phyloP scores from a whole-genome alignment of 2,113 vertebrate genomes.

The Paramormyrops kingsleyae region DNA sequence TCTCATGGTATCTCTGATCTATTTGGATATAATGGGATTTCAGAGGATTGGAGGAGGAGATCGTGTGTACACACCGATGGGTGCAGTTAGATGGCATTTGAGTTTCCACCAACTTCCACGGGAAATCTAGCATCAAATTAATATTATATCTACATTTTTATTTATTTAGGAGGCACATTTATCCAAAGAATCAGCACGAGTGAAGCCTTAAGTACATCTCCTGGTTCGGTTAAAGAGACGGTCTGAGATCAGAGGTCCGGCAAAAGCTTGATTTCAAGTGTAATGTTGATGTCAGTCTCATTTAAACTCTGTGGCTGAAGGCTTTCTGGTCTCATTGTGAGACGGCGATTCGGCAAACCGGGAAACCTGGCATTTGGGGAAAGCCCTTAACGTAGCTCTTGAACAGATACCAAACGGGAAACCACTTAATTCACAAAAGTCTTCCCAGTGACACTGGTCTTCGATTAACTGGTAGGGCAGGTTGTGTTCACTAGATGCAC shows the following conservation, averaged over 20 bases:
- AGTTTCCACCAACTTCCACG: background rate
- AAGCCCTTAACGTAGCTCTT: background rate
- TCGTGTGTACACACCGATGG: background rate
- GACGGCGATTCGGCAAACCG: background rate
- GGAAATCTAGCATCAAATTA: background rate
- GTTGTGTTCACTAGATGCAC: background rate
- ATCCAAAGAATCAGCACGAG: background rate
- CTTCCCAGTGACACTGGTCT: background rate
- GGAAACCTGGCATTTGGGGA: background rate
- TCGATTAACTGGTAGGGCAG: background rate
- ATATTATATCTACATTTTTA: background rate
- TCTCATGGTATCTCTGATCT: background rate
- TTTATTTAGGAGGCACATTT: background rate
- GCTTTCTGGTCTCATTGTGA: background rate
- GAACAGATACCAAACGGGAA: background rate
- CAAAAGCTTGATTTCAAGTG: background rate
- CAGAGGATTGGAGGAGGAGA: background rate
- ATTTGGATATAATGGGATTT: background rate
- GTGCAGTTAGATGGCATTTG: background rate
- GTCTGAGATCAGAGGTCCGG: background rate
- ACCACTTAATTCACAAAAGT: background rate
- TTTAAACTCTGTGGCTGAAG: background rate
- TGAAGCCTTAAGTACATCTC: background rate
- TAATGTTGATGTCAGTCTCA: background rate
- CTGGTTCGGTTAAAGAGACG: background rate